Evolutionary conservation across 1,140 invertebrate genomes (phyloP).

Genomic region (Eriocheir sinensis): DNA sequence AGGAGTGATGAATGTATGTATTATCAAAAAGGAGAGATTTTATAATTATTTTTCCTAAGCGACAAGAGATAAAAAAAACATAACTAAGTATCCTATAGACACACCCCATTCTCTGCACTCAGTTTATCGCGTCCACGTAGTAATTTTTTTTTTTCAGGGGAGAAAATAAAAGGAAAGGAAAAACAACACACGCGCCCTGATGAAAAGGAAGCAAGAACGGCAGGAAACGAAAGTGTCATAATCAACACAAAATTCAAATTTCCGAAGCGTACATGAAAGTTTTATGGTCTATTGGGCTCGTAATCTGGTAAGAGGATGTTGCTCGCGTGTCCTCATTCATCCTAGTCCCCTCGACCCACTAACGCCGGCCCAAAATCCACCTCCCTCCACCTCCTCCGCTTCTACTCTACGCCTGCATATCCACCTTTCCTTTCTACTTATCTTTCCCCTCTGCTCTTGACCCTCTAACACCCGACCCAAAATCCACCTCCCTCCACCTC

Average conservation of each 20-base stretch:
- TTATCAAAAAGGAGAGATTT: too few species aligned
- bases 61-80: too few species aligned
- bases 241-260: slow-evolving; percentile 18
- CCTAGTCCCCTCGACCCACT: slow-evolving; percentile 10
- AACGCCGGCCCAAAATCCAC: background rate
- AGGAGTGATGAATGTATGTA: too few species aligned
- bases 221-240: slow-evolving; percentile 16
- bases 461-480: background rate
- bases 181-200: background rate
- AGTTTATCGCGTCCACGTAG: background rate
- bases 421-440: background rate
- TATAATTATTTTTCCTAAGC: too few species aligned
- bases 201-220: background rate
- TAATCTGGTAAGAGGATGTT: slow-evolving; percentile 25
- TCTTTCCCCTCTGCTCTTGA: background rate
- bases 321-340: slow-evolving; percentile 20
- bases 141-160: background rate
- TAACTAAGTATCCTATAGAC: too few species aligned
- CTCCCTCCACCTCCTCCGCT: slow-evolving; percentile 20
- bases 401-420: background rate
- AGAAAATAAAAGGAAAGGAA: background rate
- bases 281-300: slow-evolving; percentile 24
- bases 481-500: slow-evolving; percentile 26
- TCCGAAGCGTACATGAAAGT: slow-evolving; percentile 14
- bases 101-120: background rate